Percentiles rank a stretch among this genome's conserved stretches.
Evolutionary conservation across 1,140 invertebrate genomes (phyloP).

Genomic region (Hypsibius dujardini): DNA sequence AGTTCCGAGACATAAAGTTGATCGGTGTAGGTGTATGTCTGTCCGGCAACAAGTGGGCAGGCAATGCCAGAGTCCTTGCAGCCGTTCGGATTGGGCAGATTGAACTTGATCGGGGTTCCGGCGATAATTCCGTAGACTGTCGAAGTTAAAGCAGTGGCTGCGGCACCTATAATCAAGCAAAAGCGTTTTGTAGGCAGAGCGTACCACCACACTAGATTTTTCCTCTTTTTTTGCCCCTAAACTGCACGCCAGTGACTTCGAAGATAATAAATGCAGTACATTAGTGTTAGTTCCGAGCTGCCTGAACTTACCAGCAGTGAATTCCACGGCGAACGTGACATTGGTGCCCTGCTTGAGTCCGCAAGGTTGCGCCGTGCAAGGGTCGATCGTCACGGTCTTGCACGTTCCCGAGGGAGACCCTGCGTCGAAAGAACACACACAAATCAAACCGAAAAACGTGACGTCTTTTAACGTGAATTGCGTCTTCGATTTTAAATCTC

Average conservation of each 20-base stretch:
- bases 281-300: no score
- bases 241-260: no score
- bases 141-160: slow-evolving; percentile 21
- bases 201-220: no score
- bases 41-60: slow-evolving; percentile 45
- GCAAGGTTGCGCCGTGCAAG: slow-evolving; percentile 18
- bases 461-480: no score
- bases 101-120: slow-evolving; percentile 49
- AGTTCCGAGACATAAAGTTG: slow-evolving; percentile 41
- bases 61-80: slow-evolving; percentile 44
- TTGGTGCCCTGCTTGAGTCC: slow-evolving; percentile 19
- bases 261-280: no score
- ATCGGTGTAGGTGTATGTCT: slow-evolving; percentile 41
- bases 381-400: slow-evolving; percentile 6
- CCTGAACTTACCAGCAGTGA: slow-evolving; percentile 8
- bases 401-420: not conserved
- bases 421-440: no score
- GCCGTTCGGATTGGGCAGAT: slow-evolving; percentile 45
- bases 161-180: slow-evolving; percentile 23
- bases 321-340: slow-evolving; percentile 18
- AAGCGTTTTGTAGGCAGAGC: no score
- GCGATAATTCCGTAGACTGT: slow-evolving; percentile 45
- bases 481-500: no score
- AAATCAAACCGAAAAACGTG: no score
- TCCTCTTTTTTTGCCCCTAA: no score